Base-by-base conservation (phyloP, 1,140 invertebrate species). In the Ceratina calcarata region DNA sequence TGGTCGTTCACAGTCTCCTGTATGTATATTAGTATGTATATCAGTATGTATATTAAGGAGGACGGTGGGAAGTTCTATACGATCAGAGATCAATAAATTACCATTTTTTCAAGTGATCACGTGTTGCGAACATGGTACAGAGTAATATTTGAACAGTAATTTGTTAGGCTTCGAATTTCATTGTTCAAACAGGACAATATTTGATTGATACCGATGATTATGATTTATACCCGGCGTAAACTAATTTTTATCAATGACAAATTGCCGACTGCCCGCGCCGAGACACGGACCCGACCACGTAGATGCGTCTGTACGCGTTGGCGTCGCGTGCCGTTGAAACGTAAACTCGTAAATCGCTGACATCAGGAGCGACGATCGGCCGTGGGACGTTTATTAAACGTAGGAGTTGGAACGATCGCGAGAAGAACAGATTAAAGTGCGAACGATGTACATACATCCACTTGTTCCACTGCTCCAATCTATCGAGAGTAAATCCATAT, bases 341-440 rank as follows among this genome's bases (percentile, higher is more conserved):
- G 15, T 15, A 73, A 79, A 37, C 77, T 72, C 69, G 77, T 79
- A 79, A 79, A 73, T 73, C 32, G 49, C 16, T 16, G 0, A 10
- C 62, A 60, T 2, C 32, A 13, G 22, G 53, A 72, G 57, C 69
- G 27, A 78, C 77, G 69, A 78, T 66, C 60, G 53, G n/a, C n/a
- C 53, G 62, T 72, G 76, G 49, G 76, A 45, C 20, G 67, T 51
- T 70, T 55, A 62, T 62, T 71, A 71, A 70, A 78, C 45, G 76
- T 62, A 49, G 67, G 58, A 45, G 68, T 37, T 60, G 10, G 12
- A 62, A 45, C 24, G 60, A 45, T 55, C 58, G 27, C 49, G 60
- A 13, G 49, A 16, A 49, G 45, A 45, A 51, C 16, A 55, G 45
- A 79, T 73, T 66, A 79, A 66, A 74, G 70, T 32, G 22, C 20